Evolutionary conservation across 2,797 vertebrate species (phyloP), one percentile per base, ranked within the genome.

Genomic region (Thalassophryne amazonica): DNA sequence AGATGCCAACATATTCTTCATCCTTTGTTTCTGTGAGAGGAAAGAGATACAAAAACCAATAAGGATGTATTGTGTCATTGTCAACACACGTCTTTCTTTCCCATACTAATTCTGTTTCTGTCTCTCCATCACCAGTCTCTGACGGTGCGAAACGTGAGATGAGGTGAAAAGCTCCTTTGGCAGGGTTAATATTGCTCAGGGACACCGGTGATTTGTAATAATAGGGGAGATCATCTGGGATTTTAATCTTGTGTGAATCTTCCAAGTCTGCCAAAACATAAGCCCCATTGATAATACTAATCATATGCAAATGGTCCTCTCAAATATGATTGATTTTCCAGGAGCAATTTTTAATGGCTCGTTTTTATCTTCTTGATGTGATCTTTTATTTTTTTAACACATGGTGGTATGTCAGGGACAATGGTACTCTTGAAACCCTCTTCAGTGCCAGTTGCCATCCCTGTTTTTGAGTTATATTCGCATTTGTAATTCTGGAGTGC

Each of bases 161-260:
- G 29, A 45, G 14, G 0, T 45, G 11, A 43, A 50, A 54, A 39
- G 11, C 57, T 53, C 20, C 32, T 24, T 56, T 62, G 49, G 34
- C 40, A 32, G 24, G 12, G 37, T 47, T 53, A 34, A 59, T 51
- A 56, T 49, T 23, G 68, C 55, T 16, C 19, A 3, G 32, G 35
- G 60, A 69, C 1, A 5, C 20, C 12, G 9, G 27, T 54, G 63
- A 64, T 78, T 76, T 67, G 47, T 53, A 70, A 57, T 74, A 53
- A 60, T 55, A 37, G 47, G 18, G 4, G 6, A 25, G 27, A 57
- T 69, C 42, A 37, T 63, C 12, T 33, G 20, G 25, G 48, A 55
- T 48, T 63, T 53, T 43, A 48, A 49, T 65, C 65, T 67, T 47
- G 20, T 47, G 37, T 22, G 31, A 56, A 53, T 70, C 49, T 50